phyloP scores from a whole-genome alignment of 2,797 vertebrate genomes.

The Arremon aurantiirostris region DNA sequence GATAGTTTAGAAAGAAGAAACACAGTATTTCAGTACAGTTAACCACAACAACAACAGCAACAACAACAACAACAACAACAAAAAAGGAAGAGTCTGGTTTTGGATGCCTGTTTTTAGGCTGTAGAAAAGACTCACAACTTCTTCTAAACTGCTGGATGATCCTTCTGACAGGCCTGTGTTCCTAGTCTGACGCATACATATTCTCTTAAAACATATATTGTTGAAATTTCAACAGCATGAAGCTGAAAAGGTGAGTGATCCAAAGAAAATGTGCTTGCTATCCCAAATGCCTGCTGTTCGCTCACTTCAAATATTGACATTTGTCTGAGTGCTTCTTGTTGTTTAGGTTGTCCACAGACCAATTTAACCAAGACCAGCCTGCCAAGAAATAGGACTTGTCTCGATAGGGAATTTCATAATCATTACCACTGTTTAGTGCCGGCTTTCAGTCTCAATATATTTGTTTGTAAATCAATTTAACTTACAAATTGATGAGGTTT shows the following conservation, averaged over 20 bases:
- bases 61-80: background rate
- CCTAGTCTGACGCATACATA: background rate
- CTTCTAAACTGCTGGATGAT: background rate
- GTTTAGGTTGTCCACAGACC: constrained; percentile 72
- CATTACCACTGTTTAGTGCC: constrained; percentile 23
- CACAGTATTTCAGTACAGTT: background rate
- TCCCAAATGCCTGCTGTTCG: constrained; percentile 67
- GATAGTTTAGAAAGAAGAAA: background rate
- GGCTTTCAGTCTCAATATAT: constrained; percentile 36
- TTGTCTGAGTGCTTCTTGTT: constrained; percentile 71
- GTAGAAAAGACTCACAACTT: background rate
- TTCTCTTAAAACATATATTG: constrained; percentile 13
- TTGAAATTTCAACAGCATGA: constrained; percentile 36
- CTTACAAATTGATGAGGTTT: background rate
- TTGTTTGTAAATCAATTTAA: constrained; percentile 49
- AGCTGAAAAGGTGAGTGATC: constrained; percentile 47
- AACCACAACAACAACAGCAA: no score
- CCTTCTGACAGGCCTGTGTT: background rate
- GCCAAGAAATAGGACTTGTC: constrained; percentile 52
- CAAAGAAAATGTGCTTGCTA: constrained; percentile 71
- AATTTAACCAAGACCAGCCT: constrained; percentile 37
- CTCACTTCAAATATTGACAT: constrained; percentile 75
- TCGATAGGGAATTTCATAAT: constrained; percentile 57
- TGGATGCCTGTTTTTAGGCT: background rate
- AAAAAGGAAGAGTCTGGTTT: background rate